Conservation (phyloP, 2,113 vertebrate genomes). For the Lethenteron camtschaticum region DNA sequence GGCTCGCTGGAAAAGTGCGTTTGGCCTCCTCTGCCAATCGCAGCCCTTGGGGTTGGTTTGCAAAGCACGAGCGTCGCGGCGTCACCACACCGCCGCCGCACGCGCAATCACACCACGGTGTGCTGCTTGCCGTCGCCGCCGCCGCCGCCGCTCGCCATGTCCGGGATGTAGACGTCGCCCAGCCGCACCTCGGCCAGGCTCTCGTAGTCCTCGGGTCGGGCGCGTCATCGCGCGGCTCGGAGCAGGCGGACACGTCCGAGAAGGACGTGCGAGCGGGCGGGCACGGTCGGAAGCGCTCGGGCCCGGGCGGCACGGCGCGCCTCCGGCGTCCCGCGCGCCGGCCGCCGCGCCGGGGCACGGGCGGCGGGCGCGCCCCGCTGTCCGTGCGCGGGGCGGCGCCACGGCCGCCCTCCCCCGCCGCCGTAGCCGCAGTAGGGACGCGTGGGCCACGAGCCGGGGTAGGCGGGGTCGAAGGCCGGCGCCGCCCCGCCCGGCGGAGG, state of each 20-base stretch:
- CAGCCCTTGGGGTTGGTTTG: no score
- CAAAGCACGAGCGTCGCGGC: no score
- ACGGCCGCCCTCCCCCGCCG: constrained; percentile 14
- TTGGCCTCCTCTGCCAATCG: no score
- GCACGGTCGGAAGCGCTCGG: constrained; percentile 41
- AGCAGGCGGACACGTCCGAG: constrained; percentile 37
- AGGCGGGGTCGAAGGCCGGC: constrained; percentile 34
- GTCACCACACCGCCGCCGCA: no score
- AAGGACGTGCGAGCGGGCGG: constrained; percentile 20
- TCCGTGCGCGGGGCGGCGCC: constrained; percentile 23
- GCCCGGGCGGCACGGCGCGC: constrained; percentile 30
- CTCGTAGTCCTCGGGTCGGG: constrained; percentile 51
- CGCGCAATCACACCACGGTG: no score
- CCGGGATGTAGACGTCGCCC: constrained; percentile 28
- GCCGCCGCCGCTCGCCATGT: no score
- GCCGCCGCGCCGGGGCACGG: constrained; percentile 14
- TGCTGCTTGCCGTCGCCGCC: no score
- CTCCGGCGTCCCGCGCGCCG: constrained; percentile 22
- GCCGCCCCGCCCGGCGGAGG: constrained; percentile 38
- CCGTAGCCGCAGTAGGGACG: constrained; percentile 51
- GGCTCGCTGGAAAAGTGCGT: no score
- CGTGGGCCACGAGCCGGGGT: constrained; percentile 87
- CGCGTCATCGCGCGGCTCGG: constrained; percentile 43
- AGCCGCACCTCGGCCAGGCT: constrained; percentile 45
- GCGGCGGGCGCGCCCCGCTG: constrained; percentile 31